These are phyloP conservation scores for Naja naja DNA, from an alignment of 2,113 vertebrate genomes.

Conservation along the genomic window DNA sequence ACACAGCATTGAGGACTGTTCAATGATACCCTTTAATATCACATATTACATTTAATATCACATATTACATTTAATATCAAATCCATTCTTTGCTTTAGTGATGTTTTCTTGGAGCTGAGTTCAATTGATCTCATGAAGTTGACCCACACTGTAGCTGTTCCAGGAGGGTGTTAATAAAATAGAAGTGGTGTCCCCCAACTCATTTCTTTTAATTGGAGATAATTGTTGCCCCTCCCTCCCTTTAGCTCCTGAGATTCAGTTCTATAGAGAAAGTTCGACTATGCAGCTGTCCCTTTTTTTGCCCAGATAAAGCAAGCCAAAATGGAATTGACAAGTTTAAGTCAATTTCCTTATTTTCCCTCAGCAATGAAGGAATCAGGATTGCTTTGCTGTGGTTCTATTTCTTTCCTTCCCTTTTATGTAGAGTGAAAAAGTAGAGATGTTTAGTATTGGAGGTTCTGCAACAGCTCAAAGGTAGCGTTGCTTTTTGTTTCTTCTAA, in stretches of 20 bases:
- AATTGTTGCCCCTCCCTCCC: not conserved
- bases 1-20: not conserved
- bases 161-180: not conserved
- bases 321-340: not conserved
- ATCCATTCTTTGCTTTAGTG: not conserved
- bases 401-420: not conserved
- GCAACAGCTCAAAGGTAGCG: not conserved
- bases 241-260: not conserved
- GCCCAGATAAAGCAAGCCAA: not conserved
- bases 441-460: not conserved
- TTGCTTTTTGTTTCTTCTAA: not conserved
- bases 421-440: not conserved
- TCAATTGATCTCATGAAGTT: not conserved
- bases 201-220: not conserved
- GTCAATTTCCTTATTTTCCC: not conserved
- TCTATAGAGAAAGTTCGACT: not conserved
- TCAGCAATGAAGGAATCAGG: not conserved
- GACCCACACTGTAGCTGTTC: not conserved
- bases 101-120: not conserved
- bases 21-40: not conserved
- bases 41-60: slow-evolving; percentile 14
- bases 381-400: not conserved
- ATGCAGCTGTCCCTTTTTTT: not conserved
- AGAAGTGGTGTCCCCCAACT: not conserved
- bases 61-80: not conserved